phyloP scores from a whole-genome alignment of 2,888 invertebrate species.

The Caradrina kadenii region DNA sequence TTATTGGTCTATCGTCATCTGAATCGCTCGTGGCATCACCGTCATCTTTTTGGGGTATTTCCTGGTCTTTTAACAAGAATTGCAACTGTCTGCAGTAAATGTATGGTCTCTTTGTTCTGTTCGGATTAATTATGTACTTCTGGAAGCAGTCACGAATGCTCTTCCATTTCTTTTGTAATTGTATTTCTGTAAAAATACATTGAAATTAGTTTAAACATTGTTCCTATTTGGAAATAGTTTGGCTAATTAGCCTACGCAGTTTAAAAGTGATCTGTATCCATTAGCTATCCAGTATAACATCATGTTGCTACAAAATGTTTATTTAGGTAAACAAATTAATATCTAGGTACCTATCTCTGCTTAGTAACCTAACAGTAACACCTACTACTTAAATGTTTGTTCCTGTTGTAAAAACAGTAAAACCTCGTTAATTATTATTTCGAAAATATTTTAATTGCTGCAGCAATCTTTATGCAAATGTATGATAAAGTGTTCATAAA shows the following conservation, averaged over 20 bases:
- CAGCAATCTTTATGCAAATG: constrained; percentile 13
- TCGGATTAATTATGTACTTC: constrained; percentile 81
- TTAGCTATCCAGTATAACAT: no score
- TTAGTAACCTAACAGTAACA: no score
- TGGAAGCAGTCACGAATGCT: constrained; percentile 85
- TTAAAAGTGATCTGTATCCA: no score
- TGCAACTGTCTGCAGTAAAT: constrained; percentile 80
- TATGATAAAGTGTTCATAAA: constrained; percentile 14
- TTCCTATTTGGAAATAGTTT: not conserved
- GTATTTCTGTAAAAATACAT: constrained; percentile 78
- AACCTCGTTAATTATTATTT: no score
- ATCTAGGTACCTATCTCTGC: no score
- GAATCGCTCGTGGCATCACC: constrained; percentile 72
- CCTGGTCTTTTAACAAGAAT: constrained; percentile 78
- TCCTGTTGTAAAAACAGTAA: no score
- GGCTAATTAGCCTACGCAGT: no score
- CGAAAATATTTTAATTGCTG: not conserved
- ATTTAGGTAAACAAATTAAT: no score
- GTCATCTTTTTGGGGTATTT: constrained; percentile 55
- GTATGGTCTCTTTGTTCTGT: constrained; percentile 80
- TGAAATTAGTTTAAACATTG: not conserved
- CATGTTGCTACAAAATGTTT: no score
- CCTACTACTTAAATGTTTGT: no score
- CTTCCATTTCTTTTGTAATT: constrained; percentile 88
- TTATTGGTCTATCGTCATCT: constrained; percentile 62